phyloP scores from a whole-genome alignment of 2,797 vertebrate genomes.

The Scolopax rusticola region DNA sequence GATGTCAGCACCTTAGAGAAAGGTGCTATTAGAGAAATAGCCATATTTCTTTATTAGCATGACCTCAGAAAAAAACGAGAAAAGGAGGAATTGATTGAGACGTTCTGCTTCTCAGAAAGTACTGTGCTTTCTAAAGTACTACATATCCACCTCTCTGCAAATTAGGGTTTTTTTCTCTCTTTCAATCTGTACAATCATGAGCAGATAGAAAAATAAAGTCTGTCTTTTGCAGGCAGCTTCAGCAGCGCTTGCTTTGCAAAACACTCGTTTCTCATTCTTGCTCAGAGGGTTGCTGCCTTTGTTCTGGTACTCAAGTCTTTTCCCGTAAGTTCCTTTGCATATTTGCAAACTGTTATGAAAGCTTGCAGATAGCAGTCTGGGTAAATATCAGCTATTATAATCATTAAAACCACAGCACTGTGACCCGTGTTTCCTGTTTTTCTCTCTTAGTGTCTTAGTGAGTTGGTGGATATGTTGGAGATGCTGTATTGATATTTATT shows the following conservation, averaged over 20 bases:
- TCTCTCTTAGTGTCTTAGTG: background rate
- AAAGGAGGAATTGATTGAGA: background rate
- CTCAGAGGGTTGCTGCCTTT: background rate
- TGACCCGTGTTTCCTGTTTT: background rate
- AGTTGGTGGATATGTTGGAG: background rate
- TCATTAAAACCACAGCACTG: background rate
- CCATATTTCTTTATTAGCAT: background rate
- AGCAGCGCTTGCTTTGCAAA: background rate
- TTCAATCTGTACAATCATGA: background rate
- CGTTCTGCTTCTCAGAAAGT: background rate
- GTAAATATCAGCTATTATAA: background rate
- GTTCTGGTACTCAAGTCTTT: background rate
- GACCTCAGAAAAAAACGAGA: background rate
- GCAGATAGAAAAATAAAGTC: background rate
- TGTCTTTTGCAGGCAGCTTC: background rate
- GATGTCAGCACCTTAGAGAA: background rate
- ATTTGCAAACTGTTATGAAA: background rate
- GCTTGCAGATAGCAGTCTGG: background rate
- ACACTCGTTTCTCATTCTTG: background rate
- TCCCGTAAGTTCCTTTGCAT: background rate
- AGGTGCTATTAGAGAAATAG: background rate
- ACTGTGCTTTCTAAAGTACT: background rate
- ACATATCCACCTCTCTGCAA: background rate
- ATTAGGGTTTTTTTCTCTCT: background rate
- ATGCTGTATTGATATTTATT: background rate